Evolutionary conservation across 2,113 vertebrate species (phyloP).

Genomic region (Litocranius walleri): DNA sequence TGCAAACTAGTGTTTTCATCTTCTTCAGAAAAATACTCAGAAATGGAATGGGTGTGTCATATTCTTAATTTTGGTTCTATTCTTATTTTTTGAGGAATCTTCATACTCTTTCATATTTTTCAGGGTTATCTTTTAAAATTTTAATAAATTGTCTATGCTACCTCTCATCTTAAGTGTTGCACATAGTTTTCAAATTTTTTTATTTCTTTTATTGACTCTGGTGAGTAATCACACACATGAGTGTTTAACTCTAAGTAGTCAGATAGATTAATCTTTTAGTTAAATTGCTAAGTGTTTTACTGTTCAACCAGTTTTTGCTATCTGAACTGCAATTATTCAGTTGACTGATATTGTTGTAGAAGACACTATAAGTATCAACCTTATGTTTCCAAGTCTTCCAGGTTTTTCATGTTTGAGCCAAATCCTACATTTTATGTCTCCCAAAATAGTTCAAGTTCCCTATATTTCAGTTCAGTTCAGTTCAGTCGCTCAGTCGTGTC

Average conservation of each 20-base stretch:
- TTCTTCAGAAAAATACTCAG: background rate
- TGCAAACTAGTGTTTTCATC: background rate
- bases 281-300: background rate
- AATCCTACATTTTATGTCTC: background rate
- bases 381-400: background rate
- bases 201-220: background rate
- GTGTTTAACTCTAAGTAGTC: background rate
- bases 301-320: background rate
- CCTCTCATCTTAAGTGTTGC: background rate
- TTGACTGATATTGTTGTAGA: background rate
- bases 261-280: background rate
- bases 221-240: background rate
- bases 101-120: background rate
- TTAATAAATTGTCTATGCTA: background rate
- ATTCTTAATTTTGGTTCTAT: background rate
- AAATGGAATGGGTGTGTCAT: background rate
- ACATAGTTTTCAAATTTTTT: background rate
- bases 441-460: background rate
- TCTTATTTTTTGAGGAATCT: background rate
- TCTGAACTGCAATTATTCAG: background rate
- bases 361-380: background rate
- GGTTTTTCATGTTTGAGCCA: background rate
- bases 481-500: too few species aligned
- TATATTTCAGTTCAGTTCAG: background rate
- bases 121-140: background rate